A percentile compares a stretch with the other conserved stretches of the same genome.
Evolutionary conservation across 2,797 vertebrate species (phyloP).

Genomic region (Pipistrellus nathusii): DNA sequence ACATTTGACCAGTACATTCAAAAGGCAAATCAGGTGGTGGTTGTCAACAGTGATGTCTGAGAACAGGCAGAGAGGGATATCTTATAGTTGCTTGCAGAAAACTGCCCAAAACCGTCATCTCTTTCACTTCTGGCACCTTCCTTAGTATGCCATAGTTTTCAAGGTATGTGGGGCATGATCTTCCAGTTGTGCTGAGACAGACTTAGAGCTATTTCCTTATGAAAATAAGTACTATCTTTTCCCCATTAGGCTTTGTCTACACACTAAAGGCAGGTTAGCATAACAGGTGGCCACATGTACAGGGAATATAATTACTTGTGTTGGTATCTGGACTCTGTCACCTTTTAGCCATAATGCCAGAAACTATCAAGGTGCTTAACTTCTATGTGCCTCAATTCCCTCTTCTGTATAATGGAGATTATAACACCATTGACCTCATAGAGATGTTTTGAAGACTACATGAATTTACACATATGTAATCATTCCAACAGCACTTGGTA

Average conservation of each 20-base stretch:
- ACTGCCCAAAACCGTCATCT: too few relatives aligned
- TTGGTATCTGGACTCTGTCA: not conserved
- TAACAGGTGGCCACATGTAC: not conserved
- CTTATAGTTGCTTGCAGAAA: not conserved
- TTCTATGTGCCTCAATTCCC: not conserved
- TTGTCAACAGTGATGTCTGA: not conserved
- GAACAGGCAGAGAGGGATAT: not conserved
- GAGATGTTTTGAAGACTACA: not conserved
- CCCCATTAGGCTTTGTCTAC: not conserved
- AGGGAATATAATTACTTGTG: not conserved
- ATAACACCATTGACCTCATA: not conserved
- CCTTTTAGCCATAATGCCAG: not conserved
- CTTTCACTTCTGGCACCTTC: not conserved
- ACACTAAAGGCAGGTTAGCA: not conserved
- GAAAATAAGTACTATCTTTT: not conserved
- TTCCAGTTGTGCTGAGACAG: not conserved
- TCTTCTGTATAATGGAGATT: not conserved
- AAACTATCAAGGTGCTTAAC: not conserved
- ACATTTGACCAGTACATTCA: not conserved
- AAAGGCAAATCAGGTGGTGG: constrained; percentile 1
- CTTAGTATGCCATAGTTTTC: not conserved
- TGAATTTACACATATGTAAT: not conserved
- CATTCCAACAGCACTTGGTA: not conserved
- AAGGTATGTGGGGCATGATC: not conserved
- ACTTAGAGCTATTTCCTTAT: not conserved